These are phyloP conservation scores for Alviniconcha marisindica DNA, from an alignment of 1,140 invertebrate genomes.

Conservation along the genomic window DNA sequence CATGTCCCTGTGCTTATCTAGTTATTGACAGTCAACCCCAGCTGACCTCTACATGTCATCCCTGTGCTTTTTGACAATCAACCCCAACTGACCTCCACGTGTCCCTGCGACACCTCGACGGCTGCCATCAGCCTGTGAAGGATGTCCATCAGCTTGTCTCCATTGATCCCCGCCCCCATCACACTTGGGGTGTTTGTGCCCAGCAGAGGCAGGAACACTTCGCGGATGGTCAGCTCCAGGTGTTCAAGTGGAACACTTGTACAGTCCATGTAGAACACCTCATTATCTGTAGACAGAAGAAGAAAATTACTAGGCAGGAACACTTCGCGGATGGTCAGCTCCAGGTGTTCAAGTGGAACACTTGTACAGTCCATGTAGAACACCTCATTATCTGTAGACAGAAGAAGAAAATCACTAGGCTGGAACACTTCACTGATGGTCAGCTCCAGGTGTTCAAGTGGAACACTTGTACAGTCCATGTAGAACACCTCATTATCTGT, in stretches of 20 bases:
- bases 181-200: conserved; percentile 68
- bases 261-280: conserved; percentile 74
- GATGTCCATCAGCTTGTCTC: conserved; percentile 75
- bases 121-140: conserved; percentile 74
- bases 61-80: too few relatives aligned
- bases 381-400: conserved; percentile 61
- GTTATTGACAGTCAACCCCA: too few relatives aligned
- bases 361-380: conserved; percentile 71
- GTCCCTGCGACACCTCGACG: conserved; percentile 73
- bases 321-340: conserved; percentile 72
- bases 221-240: conserved; percentile 71
- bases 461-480: conserved; percentile 68
- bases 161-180: conserved; percentile 55
- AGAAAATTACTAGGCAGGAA: conserved; percentile 72
- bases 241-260: conserved; percentile 68
- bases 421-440: conserved; percentile 74
- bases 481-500: conserved; percentile 69
- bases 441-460: conserved; percentile 72
- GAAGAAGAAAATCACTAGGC: too few relatives aligned
- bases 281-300: conserved; percentile 37
- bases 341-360: conserved; percentile 70
- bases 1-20: too few relatives aligned
- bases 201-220: conserved; percentile 75
- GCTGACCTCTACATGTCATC: too few relatives aligned
- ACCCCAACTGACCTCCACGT: conserved; percentile 63